A percentile compares a stretch with the other conserved stretches of the same genome.
Conservation (phyloP, 2,888 invertebrate species). For the Nephrotoma guestfalica region DNA sequence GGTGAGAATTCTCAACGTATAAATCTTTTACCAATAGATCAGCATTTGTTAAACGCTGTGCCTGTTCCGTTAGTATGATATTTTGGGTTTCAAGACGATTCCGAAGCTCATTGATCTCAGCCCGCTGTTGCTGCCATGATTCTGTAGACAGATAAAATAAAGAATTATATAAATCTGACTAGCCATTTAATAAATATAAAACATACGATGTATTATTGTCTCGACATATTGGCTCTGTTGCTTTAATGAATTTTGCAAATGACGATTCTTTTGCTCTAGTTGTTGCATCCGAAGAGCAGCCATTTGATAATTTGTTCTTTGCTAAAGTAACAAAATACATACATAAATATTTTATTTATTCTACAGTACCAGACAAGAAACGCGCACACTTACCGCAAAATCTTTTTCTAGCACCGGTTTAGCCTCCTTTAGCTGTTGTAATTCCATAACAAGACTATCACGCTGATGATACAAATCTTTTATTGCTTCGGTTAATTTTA, state of each 20-base stretch:
- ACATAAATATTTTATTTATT: neutral
- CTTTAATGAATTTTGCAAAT: conserved; percentile 43
- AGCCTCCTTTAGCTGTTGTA: conserved; percentile 32
- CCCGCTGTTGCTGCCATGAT: conserved; percentile 32
- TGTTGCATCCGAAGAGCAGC: conserved; percentile 29
- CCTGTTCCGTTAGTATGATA: conserved; percentile 36
- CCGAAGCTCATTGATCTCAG: conserved; percentile 33
- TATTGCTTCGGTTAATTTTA: conserved; percentile 30
- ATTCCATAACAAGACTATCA: conserved; percentile 32
- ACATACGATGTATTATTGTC: conserved; percentile 45
- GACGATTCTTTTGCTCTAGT: conserved; percentile 46
- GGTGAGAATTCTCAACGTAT: conserved; percentile 70
- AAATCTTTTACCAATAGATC: conserved; percentile 69
- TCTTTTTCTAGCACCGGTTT: conserved; percentile 32
- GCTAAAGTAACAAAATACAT: neutral
- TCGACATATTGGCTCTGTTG: conserved; percentile 51
- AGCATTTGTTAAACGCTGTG: conserved; percentile 53
- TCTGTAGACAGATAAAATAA: conserved; percentile 16
- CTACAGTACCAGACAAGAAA: neutral
- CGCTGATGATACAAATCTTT: conserved; percentile 29
- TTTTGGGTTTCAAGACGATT: conserved; percentile 35
- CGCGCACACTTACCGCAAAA: conserved; percentile 25
- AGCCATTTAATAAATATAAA: neutral
- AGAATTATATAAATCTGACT: neutral
- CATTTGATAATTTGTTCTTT: neutral